Conservation (phyloP, 2,797 vertebrate genomes). For the Pseudotriccus pelzelni region DNA sequence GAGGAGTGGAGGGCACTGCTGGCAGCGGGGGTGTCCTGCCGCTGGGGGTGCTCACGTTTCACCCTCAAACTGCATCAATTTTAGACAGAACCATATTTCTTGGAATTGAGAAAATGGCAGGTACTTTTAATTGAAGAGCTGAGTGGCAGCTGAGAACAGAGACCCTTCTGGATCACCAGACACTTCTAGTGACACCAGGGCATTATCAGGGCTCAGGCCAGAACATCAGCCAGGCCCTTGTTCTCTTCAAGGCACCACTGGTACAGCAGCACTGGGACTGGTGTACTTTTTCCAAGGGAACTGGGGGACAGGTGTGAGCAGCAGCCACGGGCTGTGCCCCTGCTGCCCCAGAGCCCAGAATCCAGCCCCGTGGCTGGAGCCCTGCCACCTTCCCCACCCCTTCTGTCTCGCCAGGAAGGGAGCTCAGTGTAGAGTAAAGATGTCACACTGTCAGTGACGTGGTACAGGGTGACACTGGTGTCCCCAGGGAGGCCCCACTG, state of each 20-base stretch:
- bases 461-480: rapidly evolving
- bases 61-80: rapidly evolving
- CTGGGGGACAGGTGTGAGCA: rapidly evolving
- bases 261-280: rapidly evolving
- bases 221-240: neutral
- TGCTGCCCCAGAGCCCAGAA: rapidly evolving
- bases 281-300: neutral
- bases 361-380: rapidly evolving
- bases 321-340: rapidly evolving
- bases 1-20: rapidly evolving
- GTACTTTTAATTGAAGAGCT: neutral
- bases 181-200: neutral
- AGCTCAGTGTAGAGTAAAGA: too few relatives aligned
- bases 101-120: neutral
- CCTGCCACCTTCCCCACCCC: neutral
- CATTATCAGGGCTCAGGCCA: neutral
- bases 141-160: neutral
- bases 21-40: rapidly evolving
- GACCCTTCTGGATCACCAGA: neutral
- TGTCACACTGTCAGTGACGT: rapidly evolving
- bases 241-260: too few relatives aligned
- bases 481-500: rapidly evolving
- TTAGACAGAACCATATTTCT: neutral
- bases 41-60: neutral
- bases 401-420: neutral